Percentiles rank a stretch among this genome's conserved stretches.
Evolutionary conservation across 2,113 vertebrate species (phyloP).

Genomic region (Erythrolamprus reginae): DNA sequence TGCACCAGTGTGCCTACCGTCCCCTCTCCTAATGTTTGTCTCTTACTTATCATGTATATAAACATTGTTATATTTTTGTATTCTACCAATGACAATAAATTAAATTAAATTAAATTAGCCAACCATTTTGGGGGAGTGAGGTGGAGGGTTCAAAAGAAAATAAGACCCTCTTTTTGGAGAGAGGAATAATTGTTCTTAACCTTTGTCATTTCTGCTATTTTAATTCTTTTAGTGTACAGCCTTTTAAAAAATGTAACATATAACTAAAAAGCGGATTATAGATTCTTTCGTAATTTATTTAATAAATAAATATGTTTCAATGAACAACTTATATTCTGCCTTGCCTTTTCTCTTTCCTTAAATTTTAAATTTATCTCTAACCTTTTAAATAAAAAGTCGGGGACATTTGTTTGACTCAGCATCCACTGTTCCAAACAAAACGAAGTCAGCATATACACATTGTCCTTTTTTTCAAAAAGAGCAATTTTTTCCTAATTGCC

Average conservation of each 20-base stretch:
- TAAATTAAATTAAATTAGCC: too few relatives aligned
- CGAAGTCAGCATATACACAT: neutral
- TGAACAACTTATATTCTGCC: neutral
- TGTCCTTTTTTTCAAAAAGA: neutral
- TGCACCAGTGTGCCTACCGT: too few relatives aligned
- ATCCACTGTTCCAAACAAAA: neutral
- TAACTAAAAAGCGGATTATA: neutral
- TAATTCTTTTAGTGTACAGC: neutral
- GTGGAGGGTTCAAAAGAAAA: too few relatives aligned
- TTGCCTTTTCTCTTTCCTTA: neutral
- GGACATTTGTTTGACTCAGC: neutral
- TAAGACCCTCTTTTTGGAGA: too few relatives aligned
- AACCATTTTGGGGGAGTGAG: too few relatives aligned
- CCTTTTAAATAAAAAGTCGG: neutral
- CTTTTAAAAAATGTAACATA: neutral
- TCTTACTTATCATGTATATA: too few relatives aligned
- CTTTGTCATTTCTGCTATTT: too few relatives aligned
- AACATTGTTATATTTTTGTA: too few relatives aligned
- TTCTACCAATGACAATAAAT: too few relatives aligned
- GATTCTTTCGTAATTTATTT: neutral
- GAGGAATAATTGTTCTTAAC: too few relatives aligned
- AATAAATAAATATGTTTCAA: neutral
- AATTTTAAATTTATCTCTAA: neutral
- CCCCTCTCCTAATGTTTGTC: too few relatives aligned
- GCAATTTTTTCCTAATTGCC: fast-evolving